Base-by-base conservation (phyloP, 2,888 invertebrate genomes). In the Marronus borbonicus region DNA sequence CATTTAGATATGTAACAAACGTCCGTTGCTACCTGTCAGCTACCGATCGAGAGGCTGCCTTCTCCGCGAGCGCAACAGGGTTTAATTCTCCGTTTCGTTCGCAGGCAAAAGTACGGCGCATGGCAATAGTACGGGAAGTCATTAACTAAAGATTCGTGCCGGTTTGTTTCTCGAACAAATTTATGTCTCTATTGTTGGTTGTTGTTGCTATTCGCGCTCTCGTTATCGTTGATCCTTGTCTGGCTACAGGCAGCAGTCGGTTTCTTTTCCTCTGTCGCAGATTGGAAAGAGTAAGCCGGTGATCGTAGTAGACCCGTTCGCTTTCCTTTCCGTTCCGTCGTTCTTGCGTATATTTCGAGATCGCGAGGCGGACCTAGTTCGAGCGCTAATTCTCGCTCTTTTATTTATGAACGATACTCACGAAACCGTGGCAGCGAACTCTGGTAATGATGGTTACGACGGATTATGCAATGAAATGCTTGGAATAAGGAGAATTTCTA, bases 101-200 rank as follows among this genome's bases (percentile, higher is more conserved):
- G 12, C n/a, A n/a, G 7, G 52, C 52, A 52, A 17, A 52, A 52
- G 52, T 17, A 52, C 60, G 24, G 12, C 14, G 24, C 60, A 12
- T 36, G 58, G 36, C n/a, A 31, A 55, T 31, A 70, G 8, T 24
- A 55, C 70, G 70, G 70, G 70, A 70, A 70, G 70, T 70, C 70
- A 70, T 70, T 70, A 70, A 70, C 55, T 70, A 36, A 70, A 70
- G 70, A 70, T 70, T 70, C 70, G 70, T 70, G 70, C 58, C 49
- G 70, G 70, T 70, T 70, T 70, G 70, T 70, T 70, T 55, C 70
- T 58, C n/a, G 70, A 58, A 58, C 70, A 58, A 70, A 70, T 70
- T 70, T 70, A 70, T 70, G 58, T 70, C 70, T 70, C 70, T 58
- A 70, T 70, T 70, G 70, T 69, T 69, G 68, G 24, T 64, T 14